Percentiles rank a stretch among this genome's conserved stretches.
These are phyloP conservation scores for Dynastes hyllus DNA, from an alignment of 2,888 invertebrate species.

Conservation along the genomic window DNA sequence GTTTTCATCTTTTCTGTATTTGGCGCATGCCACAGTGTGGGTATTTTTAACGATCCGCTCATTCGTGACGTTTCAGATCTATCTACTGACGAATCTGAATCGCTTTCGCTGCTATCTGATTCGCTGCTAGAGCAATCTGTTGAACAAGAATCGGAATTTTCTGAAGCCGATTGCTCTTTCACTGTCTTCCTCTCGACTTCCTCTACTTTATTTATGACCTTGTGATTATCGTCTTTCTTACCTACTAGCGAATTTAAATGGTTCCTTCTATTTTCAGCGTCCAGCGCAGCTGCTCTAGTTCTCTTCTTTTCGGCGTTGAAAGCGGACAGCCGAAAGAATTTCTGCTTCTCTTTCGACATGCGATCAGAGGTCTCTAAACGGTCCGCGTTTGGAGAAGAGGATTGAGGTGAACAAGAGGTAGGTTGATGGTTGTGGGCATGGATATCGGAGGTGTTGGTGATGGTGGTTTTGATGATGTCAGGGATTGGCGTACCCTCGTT, in stretches of 20 bases:
- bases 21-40: conserved; percentile 56
- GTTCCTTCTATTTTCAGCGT: conserved; percentile 37
- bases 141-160: conserved; percentile 57
- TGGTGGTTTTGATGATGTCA: conserved; percentile 63
- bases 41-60: conserved; percentile 57
- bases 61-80: conserved; percentile 60
- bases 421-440: conserved; percentile 53
- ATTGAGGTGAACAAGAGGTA: conserved; percentile 56
- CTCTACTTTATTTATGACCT: conserved; percentile 30
- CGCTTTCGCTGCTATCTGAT: conserved; percentile 57
- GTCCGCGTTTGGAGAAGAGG: conserved; percentile 60
- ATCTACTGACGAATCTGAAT: conserved; percentile 63
- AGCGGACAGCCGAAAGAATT: conserved; percentile 87
- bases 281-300: conserved; percentile 53
- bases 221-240: conserved; percentile 53
- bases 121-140: conserved; percentile 59
- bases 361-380: conserved; percentile 80
- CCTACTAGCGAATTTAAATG: conserved; percentile 18
- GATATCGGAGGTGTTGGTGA: conserved; percentile 55
- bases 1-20: conserved; percentile 62
- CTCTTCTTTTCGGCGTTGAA: conserved; percentile 81
- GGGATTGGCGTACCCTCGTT: conserved; percentile 71
- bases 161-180: conserved; percentile 48
- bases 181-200: conserved; percentile 48
- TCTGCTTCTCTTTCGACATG: conserved; percentile 91